Conservation (phyloP, 2,888 invertebrate genomes). For the Acleris literana region DNA sequence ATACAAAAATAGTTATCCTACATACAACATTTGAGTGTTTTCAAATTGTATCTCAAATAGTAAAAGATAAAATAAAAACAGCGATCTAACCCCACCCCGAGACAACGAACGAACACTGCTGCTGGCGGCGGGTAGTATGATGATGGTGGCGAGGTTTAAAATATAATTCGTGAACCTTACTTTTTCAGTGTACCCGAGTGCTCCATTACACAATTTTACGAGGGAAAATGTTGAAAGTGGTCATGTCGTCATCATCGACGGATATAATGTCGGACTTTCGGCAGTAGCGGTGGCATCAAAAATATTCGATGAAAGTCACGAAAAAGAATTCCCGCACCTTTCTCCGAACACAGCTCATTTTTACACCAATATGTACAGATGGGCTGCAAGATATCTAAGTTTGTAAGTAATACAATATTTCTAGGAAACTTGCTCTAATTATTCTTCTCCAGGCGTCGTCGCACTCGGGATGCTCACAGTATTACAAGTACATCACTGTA, state of each 20-base stretch:
- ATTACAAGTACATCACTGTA: too few relatives aligned
- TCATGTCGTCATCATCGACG: conserved; percentile 40
- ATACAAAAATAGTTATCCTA: too few relatives aligned
- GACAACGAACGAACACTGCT: too few relatives aligned
- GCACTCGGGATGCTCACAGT: too few relatives aligned
- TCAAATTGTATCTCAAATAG: too few relatives aligned
- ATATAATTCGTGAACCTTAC: neutral
- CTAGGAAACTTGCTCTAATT: too few relatives aligned
- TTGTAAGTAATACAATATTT: conserved; percentile 51
- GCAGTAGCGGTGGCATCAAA: conserved; percentile 54
- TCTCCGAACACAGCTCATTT: conserved; percentile 56
- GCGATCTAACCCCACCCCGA: too few relatives aligned
- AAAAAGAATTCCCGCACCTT: conserved; percentile 48
- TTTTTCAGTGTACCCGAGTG: neutral
- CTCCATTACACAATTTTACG: neutral
- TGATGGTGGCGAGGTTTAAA: too few relatives aligned
- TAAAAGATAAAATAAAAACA: too few relatives aligned
- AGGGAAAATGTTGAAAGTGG: neutral
- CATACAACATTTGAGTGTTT: too few relatives aligned
- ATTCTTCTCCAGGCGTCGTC: too few relatives aligned
- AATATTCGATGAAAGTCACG: conserved; percentile 41
- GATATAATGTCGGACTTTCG: conserved; percentile 57
- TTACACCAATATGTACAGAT: conserved; percentile 62
- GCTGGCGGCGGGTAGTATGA: too few relatives aligned
- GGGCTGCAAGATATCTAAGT: conserved; percentile 61